Evolutionary conservation across 2,797 vertebrate genomes (phyloP).

Genomic region (Chloroceryle amazona): DNA sequence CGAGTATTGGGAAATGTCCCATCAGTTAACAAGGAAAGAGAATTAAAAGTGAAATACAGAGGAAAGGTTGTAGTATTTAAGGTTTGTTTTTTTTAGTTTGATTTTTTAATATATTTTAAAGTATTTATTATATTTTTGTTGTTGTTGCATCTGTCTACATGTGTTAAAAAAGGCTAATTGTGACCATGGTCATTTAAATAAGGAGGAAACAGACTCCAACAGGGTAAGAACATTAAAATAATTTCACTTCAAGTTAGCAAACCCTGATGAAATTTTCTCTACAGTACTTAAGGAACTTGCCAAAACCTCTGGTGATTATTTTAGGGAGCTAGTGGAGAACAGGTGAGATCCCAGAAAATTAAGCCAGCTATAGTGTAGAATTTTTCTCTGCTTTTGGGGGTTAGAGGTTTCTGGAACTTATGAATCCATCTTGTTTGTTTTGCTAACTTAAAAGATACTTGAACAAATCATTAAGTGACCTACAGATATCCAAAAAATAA

Average conservation of each 20-base stretch:
- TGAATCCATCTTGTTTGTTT: neutral
- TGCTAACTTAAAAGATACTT: neutral
- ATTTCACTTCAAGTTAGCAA: neutral
- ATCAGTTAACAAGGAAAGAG: neutral
- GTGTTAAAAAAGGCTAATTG: neutral
- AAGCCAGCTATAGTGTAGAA: neutral
- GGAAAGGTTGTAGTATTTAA: neutral
- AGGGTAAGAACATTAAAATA: neutral
- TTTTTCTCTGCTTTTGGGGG: neutral
- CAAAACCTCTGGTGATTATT: neutral
- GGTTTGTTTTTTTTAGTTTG: neutral
- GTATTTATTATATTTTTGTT: too few relatives aligned
- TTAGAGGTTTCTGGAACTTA: neutral
- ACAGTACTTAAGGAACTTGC: neutral
- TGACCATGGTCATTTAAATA: neutral
- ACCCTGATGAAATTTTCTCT: neutral
- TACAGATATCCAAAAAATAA: neutral
- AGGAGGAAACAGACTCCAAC: neutral
- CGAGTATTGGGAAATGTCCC: neutral
- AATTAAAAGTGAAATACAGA: neutral
- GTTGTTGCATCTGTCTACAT: neutral
- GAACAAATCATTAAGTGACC: neutral
- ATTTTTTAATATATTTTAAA: too few relatives aligned
- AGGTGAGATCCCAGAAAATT: neutral
- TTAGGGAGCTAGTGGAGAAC: neutral